Evolutionary conservation across 2,888 invertebrate species (phyloP), one percentile per base, ranked within the genome.

Genomic region (Melitaea athalia): DNA sequence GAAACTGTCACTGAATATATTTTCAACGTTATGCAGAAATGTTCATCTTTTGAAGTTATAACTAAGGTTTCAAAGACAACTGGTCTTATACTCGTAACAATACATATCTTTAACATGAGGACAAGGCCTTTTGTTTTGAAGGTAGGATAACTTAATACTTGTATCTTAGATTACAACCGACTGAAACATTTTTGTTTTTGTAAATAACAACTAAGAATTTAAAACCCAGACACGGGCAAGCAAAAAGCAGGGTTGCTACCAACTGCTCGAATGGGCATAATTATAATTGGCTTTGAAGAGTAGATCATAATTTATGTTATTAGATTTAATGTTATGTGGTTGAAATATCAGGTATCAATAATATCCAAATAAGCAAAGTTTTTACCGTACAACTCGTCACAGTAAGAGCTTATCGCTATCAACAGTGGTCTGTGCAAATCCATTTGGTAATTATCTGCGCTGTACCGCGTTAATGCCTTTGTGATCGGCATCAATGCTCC

Each of bases 391-490:
- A 67, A 49, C 61, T 38, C 55, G 60, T 66, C 43, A 33, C 52
- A 61, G 61, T 64, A 38, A 55, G 49, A 42, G 42, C 57, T 57
- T 57, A 42, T n/a, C 57, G 42, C 15, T 57, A 42, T 57, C 57
- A 57, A 42, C 57, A 38, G 14, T 17, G 55, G 42, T 57, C 57
- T 45, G 42, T 45, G 70, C 70, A 64, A 76, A 81, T 70, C 79
- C 81, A 83, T 85, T 84, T 80, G 82, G 80, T 84, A 84, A 85
- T 85, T 82, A 80, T 78, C 74, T 66, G 66, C 68, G 62, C 69
- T 73, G 17, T 59, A 57, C 62, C 64, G 53, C 53, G 77, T 74
- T 73, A 74, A 68, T 68, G 72, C 73, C 69, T 68, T 70, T 68
- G 69, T 74, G 75, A 77, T 76, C 75, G 77, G 74, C 61, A 66